Evolutionary conservation across 2,113 vertebrate species (phyloP).

Genomic region (Chloropsis cyanopogon): DNA sequence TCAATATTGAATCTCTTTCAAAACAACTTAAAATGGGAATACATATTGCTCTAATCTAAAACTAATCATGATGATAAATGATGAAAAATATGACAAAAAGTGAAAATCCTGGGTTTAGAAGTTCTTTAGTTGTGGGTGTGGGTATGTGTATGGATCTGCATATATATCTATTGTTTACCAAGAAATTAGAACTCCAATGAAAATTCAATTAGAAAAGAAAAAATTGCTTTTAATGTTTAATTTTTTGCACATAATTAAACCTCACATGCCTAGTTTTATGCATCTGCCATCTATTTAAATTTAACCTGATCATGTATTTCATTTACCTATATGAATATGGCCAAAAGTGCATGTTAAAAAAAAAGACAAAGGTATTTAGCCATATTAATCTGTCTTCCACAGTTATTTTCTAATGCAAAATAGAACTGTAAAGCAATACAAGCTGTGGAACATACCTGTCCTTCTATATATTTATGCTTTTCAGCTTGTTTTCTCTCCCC

Average conservation of each 20-base stretch:
- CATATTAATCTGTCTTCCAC: background rate
- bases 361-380: background rate
- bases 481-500: background rate
- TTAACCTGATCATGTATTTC: background rate
- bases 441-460: background rate
- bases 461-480: background rate
- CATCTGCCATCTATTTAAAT: background rate
- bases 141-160: background rate
- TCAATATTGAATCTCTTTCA: conserved; percentile 52
- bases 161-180: background rate
- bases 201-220: background rate
- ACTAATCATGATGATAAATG: conserved; percentile 49
- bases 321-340: background rate
- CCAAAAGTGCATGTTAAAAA: background rate
- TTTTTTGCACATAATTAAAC: background rate
- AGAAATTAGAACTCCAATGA: background rate
- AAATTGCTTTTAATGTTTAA: background rate
- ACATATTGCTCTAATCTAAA: conserved; percentile 55
- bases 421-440: background rate
- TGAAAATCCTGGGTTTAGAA: background rate
- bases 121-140: background rate
- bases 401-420: background rate
- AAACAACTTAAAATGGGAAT: conserved; percentile 54
- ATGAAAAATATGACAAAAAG: conserved; percentile 46
- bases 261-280: background rate